These are phyloP conservation scores for Poecilia wingei DNA, from an alignment of 2,797 vertebrate species.

Conservation along the genomic window DNA sequence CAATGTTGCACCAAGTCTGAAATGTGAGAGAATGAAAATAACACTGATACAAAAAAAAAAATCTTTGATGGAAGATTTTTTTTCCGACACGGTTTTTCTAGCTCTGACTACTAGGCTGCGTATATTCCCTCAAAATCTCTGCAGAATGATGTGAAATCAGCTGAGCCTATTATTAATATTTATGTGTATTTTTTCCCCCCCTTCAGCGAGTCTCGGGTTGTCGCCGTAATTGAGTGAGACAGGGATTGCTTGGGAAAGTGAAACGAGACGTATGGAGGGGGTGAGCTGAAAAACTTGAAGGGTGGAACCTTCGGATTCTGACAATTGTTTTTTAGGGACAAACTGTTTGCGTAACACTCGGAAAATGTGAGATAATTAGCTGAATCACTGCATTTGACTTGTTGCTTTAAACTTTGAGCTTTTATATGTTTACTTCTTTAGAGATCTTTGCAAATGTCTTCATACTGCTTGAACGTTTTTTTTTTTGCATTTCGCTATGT, in stretches of 20 bases:
- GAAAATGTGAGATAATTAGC: constrained; percentile 22
- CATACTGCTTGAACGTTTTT: not conserved
- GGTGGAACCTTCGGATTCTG: constrained; percentile 27
- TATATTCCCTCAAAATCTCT: constrained; percentile 59
- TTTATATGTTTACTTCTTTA: constrained; percentile 16
- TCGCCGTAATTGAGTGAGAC: constrained; percentile 53
- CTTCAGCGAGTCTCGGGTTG: constrained; percentile 38
- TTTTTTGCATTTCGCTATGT: not conserved
- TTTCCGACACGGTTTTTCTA: not conserved
- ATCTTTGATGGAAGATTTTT: constrained; percentile 50
- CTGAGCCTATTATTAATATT: constrained; percentile 68
- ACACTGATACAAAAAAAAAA: constrained; percentile 49
- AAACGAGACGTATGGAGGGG: constrained; percentile 10
- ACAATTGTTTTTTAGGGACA: constrained; percentile 27
- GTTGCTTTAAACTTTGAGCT: constrained; percentile 20
- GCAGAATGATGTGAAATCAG: constrained; percentile 57
- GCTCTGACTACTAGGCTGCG: constrained; percentile 26
- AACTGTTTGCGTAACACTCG: constrained; percentile 18
- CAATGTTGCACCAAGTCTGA: constrained; percentile 48
- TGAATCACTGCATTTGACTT: constrained; percentile 16
- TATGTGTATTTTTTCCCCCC: constrained; percentile 42
- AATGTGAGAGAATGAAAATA: constrained; percentile 65
- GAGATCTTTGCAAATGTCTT: not conserved
- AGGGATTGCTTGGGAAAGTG: constrained; percentile 32
- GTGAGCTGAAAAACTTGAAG: constrained; percentile 21